Conservation (phyloP, 2,888 invertebrate genomes). For the Toxonevra muliebris region DNA sequence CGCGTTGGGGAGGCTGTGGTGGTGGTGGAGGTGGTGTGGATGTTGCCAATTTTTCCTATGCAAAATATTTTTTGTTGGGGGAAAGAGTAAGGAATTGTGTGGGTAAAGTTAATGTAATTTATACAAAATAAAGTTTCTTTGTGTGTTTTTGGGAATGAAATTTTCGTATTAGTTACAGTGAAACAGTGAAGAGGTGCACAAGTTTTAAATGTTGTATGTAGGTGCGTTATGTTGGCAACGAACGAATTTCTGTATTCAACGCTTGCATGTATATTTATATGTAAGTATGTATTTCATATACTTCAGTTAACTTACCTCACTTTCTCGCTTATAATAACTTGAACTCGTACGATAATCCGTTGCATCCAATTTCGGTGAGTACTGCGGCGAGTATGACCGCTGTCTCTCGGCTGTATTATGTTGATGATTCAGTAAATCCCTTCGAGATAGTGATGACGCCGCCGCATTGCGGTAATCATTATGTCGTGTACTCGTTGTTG, state of each 20-base stretch:
- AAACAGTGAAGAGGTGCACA: not conserved
- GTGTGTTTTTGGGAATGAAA: conserved; percentile 7
- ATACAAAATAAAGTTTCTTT: not conserved
- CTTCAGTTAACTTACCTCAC: conserved; percentile 55
- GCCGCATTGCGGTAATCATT: conserved; percentile 59
- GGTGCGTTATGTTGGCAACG: too few relatives aligned
- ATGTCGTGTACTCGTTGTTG: conserved; percentile 58
- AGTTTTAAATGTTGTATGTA: too few relatives aligned
- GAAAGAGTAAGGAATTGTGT: conserved; percentile 11
- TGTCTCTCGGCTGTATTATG: conserved; percentile 50
- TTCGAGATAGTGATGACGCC: conserved; percentile 49
- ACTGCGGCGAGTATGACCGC: conserved; percentile 64
- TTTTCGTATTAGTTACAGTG: conserved; percentile 8
- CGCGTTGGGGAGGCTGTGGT: conserved; percentile 46
- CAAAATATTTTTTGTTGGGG: not conserved
- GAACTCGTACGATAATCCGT: conserved; percentile 60
- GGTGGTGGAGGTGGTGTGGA: conserved; percentile 53
- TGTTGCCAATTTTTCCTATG: conserved; percentile 51
- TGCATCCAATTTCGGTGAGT: conserved; percentile 60
- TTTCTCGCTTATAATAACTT: conserved; percentile 63
- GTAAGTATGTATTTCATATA: not conserved
- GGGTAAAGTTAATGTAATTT: conserved; percentile 11
- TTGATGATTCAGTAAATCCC: conserved; percentile 51
- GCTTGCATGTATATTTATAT: conserved; percentile 3
- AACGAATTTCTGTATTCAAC: too few relatives aligned